phyloP scores from a whole-genome alignment of 1,140 invertebrate genomes.

The Sinella curviseta region DNA sequence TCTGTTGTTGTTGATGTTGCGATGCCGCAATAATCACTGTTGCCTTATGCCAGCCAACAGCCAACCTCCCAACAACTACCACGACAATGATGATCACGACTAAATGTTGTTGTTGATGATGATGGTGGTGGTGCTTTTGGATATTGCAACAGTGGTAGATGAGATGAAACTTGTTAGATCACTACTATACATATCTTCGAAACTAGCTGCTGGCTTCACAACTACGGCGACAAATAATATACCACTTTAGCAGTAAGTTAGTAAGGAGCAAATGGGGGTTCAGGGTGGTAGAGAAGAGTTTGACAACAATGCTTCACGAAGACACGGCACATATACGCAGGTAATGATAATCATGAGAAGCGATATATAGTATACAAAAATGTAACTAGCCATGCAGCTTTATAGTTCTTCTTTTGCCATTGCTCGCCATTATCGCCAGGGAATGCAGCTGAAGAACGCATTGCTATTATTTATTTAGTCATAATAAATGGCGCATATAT shows the following conservation, averaged over 20 bases:
- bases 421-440: not conserved
- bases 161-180: conserved; percentile 14
- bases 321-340: no score
- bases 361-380: not conserved
- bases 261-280: not conserved
- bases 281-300: no score
- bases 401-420: not conserved
- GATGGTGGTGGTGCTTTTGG: not conserved
- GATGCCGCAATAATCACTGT: conserved; percentile 8
- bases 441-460: not conserved
- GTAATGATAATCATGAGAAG: no score
- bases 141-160: conserved; percentile 4
- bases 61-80: not conserved
- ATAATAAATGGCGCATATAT: no score
- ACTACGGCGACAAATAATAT: no score
- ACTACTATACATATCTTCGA: not conserved
- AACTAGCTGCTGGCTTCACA: not conserved
- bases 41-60: conserved; percentile 6
- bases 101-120: not conserved
- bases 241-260: no score
- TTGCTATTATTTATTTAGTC: no score
- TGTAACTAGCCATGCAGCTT: not conserved
- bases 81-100: not conserved
- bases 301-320: not conserved
- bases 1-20: not conserved